phyloP scores from a whole-genome alignment of 2,888 invertebrate species.

The Junonia oenone region DNA sequence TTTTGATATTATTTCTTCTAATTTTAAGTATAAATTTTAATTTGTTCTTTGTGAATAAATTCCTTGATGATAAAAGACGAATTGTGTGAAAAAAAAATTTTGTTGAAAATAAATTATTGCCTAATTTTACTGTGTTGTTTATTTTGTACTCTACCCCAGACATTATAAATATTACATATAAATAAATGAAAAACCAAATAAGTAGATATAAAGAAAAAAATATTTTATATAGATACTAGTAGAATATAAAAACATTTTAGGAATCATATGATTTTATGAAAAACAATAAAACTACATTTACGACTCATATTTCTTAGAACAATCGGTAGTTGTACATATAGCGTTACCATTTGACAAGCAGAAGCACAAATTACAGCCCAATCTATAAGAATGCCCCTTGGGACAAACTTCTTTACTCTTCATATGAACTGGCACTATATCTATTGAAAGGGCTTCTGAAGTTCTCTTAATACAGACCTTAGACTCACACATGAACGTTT shows the following conservation, averaged over 20 bases:
- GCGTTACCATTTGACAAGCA: conserved; percentile 58
- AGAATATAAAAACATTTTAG: no score
- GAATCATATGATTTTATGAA: not conserved
- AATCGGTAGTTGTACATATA: conserved; percentile 52
- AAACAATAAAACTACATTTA: not conserved
- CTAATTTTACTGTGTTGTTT: not conserved
- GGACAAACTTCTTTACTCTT: conserved; percentile 40
- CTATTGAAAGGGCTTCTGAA: conserved; percentile 35
- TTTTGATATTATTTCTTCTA: not conserved
- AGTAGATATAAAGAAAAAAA: no score
- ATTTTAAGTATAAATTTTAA: conserved; percentile 3
- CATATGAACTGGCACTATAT: conserved; percentile 49
- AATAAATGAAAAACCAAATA: no score
- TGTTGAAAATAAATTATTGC: not conserved
- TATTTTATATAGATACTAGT: no score
- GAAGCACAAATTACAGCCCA: conserved; percentile 59
- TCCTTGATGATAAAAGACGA: conserved; percentile 24
- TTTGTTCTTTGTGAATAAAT: not conserved
- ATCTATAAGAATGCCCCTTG: conserved; percentile 46
- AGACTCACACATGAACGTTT: conserved; percentile 45
- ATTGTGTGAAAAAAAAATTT: conserved; percentile 3
- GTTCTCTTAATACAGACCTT: conserved; percentile 33
- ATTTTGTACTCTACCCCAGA: no score
- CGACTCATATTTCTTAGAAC: conserved; percentile 26
- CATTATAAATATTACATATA: no score